Conservation (phyloP, 35 echinoderm and acorn worm genomes). For the Chiridota heheva region DNA sequence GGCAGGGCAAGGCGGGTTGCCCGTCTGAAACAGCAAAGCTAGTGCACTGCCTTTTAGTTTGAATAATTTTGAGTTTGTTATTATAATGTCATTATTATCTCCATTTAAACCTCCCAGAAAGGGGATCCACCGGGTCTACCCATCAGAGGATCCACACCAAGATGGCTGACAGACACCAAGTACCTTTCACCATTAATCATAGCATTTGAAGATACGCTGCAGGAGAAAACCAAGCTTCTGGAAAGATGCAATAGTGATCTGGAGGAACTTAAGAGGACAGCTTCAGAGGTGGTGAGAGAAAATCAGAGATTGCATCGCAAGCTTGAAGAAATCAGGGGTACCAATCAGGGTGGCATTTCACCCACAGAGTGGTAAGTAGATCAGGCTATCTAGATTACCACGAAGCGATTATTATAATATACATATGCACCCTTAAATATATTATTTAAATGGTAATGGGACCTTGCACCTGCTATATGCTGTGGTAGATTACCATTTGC, state of each 20-base stretch:
- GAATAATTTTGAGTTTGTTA: background rate
- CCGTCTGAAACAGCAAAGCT: too few relatives aligned
- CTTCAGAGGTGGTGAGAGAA: slow-evolving; percentile 81
- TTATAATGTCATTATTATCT: background rate
- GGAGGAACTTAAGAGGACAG: slow-evolving; percentile 58
- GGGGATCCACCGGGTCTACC: slow-evolving; percentile 89
- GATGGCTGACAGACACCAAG: slow-evolving; percentile 90
- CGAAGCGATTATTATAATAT: too few relatives aligned
- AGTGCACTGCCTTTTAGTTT: too few relatives aligned
- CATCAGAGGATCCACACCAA: slow-evolving; percentile 68
- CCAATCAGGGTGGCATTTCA: slow-evolving; percentile 36
- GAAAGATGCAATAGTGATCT: slow-evolving; percentile 63
- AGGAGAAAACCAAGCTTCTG: slow-evolving; percentile 70
- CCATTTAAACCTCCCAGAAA: slow-evolving; percentile 54
- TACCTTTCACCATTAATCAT: slow-evolving; percentile 85
- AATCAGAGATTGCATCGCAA: slow-evolving; percentile 84
- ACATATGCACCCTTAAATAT: too few relatives aligned
- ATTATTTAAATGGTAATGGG: too few relatives aligned
- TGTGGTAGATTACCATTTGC: too few relatives aligned
- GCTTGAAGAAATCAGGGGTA: slow-evolving; percentile 50
- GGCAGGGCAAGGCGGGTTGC: too few relatives aligned
- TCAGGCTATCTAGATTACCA: too few relatives aligned
- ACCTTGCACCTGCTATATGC: too few relatives aligned
- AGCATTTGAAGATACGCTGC: slow-evolving; percentile 79
- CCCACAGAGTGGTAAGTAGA: slow-evolving; percentile 65